phyloP scores from a whole-genome alignment of 2,113 vertebrate species.

The Prietella phreatophila region DNA sequence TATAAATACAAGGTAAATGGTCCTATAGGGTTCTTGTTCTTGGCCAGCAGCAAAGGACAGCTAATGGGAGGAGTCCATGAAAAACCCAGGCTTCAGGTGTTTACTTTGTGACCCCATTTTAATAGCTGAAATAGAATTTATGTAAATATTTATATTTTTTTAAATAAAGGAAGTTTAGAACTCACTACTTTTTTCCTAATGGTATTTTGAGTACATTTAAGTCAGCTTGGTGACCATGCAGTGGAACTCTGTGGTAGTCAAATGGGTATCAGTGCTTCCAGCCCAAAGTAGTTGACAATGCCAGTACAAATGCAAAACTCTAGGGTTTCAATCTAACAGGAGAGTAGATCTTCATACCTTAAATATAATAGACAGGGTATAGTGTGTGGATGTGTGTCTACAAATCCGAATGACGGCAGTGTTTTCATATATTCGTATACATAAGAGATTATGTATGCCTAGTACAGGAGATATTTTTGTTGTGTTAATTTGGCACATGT shows the following conservation, averaged over 20 bases:
- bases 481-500: conserved; percentile 53
- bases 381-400: conserved; percentile 59
- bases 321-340: conserved; percentile 58
- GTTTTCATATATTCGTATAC: conserved; percentile 53
- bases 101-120: conserved; percentile 65
- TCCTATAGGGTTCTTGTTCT: conserved; percentile 44
- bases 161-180: conserved; percentile 67
- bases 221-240: conserved; percentile 58
- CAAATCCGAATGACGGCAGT: conserved; percentile 52
- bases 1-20: conserved; percentile 44
- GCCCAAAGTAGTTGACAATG: conserved; percentile 60
- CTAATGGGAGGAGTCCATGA: conserved; percentile 53
- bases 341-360: conserved; percentile 59
- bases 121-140: conserved; percentile 66
- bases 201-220: conserved; percentile 66
- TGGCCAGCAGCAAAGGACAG: conserved; percentile 41
- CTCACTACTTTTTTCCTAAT: conserved; percentile 66
- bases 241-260: conserved; percentile 60
- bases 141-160: conserved; percentile 68
- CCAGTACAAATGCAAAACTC: conserved; percentile 58
- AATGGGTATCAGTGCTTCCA: conserved; percentile 63
- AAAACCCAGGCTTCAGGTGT: conserved; percentile 62
- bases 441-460: conserved; percentile 54
- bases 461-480: conserved; percentile 54
- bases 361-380: conserved; percentile 63